These are phyloP conservation scores for Cryptocheilus praepositus DNA, from an alignment of 2,888 invertebrate species.

Conservation along the genomic window DNA sequence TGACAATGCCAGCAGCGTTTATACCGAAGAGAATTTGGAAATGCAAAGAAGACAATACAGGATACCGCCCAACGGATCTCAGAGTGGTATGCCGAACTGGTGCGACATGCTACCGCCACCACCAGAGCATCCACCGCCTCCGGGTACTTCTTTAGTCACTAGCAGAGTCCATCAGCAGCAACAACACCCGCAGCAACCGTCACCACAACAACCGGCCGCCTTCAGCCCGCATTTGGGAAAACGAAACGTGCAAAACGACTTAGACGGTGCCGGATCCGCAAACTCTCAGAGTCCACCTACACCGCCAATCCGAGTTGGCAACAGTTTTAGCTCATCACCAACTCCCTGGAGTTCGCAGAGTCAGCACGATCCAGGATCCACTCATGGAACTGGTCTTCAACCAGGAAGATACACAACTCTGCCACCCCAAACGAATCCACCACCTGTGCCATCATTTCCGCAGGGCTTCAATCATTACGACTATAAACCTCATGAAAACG, in stretches of 20 bases:
- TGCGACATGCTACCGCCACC: slow-evolving; percentile 82
- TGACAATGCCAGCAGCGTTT: slow-evolving; percentile 71
- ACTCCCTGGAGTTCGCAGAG: slow-evolving; percentile 62
- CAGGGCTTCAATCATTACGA: slow-evolving; percentile 71
- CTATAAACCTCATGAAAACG: slow-evolving; percentile 70
- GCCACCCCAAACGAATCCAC: slow-evolving; percentile 72
- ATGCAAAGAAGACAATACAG: slow-evolving; percentile 60
- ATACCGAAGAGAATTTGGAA: slow-evolving; percentile 63
- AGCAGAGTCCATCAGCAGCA: slow-evolving; percentile 50
- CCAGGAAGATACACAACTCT: slow-evolving; percentile 69
- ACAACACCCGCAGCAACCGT: slow-evolving; percentile 37
- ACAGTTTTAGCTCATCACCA: slow-evolving; percentile 63
- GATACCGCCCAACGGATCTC: slow-evolving; percentile 38
- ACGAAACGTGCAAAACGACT: slow-evolving; percentile 63
- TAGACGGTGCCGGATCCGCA: slow-evolving; percentile 62
- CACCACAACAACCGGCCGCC: slow-evolving; percentile 52
- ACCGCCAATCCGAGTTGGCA: slow-evolving; percentile 66
- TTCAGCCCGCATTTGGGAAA: slow-evolving; percentile 71
- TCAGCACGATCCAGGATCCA: slow-evolving; percentile 41
- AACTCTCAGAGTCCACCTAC: slow-evolving; percentile 71
- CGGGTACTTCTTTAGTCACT: slow-evolving; percentile 63
- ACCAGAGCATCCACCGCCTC: slow-evolving; percentile 79
- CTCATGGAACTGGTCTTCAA: slow-evolving; percentile 33
- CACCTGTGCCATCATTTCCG: slow-evolving; percentile 68
- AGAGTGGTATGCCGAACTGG: slow-evolving; percentile 76